A percentile compares a stretch with the other conserved stretches of the same genome.
Conservation (phyloP, 2,888 invertebrate species). For the Pomacea canaliculata region DNA sequence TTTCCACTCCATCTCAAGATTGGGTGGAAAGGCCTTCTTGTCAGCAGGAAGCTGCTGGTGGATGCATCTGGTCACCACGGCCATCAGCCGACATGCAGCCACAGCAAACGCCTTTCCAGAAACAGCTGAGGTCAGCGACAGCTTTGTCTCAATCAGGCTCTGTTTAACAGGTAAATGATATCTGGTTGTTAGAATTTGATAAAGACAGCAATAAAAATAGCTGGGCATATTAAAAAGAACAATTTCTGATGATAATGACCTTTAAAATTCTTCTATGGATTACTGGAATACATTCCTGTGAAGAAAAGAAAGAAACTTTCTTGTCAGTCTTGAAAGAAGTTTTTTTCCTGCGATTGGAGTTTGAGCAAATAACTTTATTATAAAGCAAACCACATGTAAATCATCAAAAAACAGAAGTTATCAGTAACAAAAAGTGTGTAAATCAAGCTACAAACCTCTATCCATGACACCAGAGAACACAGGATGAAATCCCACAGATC, state of each 20-base stretch:
- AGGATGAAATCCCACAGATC: conserved; percentile 80
- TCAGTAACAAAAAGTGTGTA: too few species aligned
- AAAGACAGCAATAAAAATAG: too few species aligned
- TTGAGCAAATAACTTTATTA: too few species aligned
- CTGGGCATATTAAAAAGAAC: too few species aligned
- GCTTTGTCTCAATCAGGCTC: conserved; percentile 42
- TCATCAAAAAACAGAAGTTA: too few species aligned
- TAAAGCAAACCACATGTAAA: too few species aligned
- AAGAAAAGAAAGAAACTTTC: too few species aligned
- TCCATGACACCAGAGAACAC: conserved; percentile 80
- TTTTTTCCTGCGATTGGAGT: too few species aligned
- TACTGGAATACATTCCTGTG: too few species aligned
- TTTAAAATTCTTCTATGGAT: too few species aligned
- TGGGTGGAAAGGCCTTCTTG: conserved; percentile 45
- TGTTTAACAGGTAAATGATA: conserved; percentile 13
- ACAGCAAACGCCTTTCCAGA: conserved; percentile 46
- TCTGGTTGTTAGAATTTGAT: background rate
- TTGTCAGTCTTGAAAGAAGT: too few species aligned
- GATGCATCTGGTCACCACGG: conserved; percentile 69
- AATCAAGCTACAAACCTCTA: conserved; percentile 67
- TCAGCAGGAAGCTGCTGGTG: conserved; percentile 30
- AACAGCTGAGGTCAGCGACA: conserved; percentile 29
- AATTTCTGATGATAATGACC: too few species aligned
- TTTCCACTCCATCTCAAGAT: conserved; percentile 80
- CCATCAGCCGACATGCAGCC: conserved; percentile 46